These are phyloP conservation scores for Hemibagrus guttatus DNA, from an alignment of 2,797 vertebrate species.

Conservation along the genomic window DNA sequence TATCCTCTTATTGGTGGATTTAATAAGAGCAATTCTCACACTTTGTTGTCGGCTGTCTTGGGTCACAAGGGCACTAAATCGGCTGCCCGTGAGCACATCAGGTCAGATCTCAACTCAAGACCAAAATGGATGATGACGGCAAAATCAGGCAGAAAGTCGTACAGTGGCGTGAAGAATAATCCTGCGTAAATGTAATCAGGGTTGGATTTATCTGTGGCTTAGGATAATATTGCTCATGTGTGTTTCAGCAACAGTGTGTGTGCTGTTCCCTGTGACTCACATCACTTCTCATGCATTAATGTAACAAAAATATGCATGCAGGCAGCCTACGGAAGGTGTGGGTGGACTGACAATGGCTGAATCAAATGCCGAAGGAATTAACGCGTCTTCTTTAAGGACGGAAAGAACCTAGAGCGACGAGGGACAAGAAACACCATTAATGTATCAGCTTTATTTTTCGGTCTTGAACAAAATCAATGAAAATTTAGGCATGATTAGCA, in stretches of 20 bases:
- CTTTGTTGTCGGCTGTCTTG: too few relatives aligned
- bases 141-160: background rate
- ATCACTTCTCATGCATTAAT: constrained; percentile 49
- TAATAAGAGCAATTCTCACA: background rate
- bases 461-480: background rate
- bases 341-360: constrained; percentile 50
- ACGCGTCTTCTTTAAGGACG: constrained; percentile 32
- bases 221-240: constrained; percentile 29
- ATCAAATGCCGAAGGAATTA: constrained; percentile 42
- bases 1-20: background rate
- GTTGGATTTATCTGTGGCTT: background rate
- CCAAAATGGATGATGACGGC: background rate
- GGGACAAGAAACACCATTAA: background rate
- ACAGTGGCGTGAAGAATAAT: background rate
- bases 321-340: constrained; percentile 53
- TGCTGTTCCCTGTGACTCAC: constrained; percentile 54
- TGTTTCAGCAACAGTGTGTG: constrained; percentile 26
- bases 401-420: background rate
- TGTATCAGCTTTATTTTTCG: constrained; percentile 10
- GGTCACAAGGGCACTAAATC: background rate
- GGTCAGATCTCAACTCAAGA: background rate
- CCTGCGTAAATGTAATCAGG: background rate
- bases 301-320: constrained; percentile 54
- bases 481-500: constrained; percentile 14
- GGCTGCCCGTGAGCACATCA: background rate